Conservation (phyloP, 2,113 vertebrate genomes). For the Peromyscus maniculatus region DNA sequence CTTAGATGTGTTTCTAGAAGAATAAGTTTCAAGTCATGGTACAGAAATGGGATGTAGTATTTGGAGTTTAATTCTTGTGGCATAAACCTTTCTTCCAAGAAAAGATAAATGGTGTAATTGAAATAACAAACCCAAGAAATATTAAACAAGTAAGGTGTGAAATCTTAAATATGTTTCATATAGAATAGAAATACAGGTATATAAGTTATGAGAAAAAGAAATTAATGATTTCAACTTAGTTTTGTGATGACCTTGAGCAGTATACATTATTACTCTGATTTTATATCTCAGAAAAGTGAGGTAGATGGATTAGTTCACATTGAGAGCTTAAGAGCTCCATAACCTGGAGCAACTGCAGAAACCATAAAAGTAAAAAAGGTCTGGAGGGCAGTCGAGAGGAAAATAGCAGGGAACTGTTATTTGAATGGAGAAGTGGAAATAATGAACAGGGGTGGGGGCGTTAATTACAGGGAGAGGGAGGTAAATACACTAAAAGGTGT, state of each 20-base stretch:
- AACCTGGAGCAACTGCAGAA: not conserved
- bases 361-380: not conserved
- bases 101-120: not conserved
- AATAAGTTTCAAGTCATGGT: not conserved
- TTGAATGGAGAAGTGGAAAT: not conserved
- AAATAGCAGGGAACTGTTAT: not conserved
- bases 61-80: not conserved
- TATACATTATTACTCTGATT: not conserved
- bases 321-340: not conserved
- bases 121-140: not conserved
- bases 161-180: not conserved
- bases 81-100: not conserved
- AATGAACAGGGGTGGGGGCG: not conserved
- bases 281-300: slow-evolving; percentile 14
- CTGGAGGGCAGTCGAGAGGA: not conserved
- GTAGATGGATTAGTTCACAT: not conserved
- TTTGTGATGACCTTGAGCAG: not conserved
- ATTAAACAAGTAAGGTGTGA: not conserved
- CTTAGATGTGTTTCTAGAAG: not conserved
- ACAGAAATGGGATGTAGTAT: not conserved
- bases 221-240: slow-evolving; percentile 18
- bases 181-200: not conserved
- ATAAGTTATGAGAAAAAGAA: not conserved
- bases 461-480: not conserved
- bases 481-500: not conserved